These are phyloP conservation scores for Corydoras maculifer DNA, from an alignment of 2,113 vertebrate species.

Conservation along the genomic window DNA sequence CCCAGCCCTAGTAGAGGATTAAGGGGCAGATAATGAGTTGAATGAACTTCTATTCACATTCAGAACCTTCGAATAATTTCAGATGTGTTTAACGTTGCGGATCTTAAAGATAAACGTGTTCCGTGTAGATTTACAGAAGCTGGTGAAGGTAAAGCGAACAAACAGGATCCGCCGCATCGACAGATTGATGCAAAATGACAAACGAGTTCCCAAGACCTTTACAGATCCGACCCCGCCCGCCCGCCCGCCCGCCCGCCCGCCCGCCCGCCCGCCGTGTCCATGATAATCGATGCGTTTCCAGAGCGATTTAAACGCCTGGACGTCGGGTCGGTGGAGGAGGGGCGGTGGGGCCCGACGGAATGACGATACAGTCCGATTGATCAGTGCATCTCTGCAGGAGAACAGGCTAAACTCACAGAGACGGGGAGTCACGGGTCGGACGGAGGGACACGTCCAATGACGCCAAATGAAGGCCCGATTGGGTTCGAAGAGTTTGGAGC, in stretches of 20 bases:
- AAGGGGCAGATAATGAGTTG: too few relatives aligned
- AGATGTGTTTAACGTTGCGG: too few relatives aligned
- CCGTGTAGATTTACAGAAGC: too few relatives aligned
- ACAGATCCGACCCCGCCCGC: constrained; percentile 50
- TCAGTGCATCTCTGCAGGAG: constrained; percentile 50
- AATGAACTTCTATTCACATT: too few relatives aligned
- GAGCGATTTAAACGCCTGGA: constrained; percentile 55
- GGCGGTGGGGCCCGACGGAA: constrained; percentile 55
- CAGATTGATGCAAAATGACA: constrained; percentile 33
- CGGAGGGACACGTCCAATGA: constrained; percentile 63
- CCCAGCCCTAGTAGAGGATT: too few relatives aligned
- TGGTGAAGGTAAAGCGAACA: background rate
- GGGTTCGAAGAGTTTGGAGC: background rate
- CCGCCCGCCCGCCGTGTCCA: constrained; percentile 39
- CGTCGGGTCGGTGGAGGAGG: constrained; percentile 27
- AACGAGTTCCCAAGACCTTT: constrained; percentile 43
- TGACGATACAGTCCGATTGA: constrained; percentile 64
- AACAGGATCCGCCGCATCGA: background rate
- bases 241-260: background rate
- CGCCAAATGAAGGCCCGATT: constrained; percentile 53
- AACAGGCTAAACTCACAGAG: constrained; percentile 61
- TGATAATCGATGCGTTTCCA: constrained; percentile 45
- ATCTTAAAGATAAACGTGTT: too few relatives aligned
- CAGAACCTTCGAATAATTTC: too few relatives aligned
- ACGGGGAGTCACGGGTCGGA: constrained; percentile 61